phyloP scores from a whole-genome alignment of 2,797 vertebrate species.

The Craterocephalus amniculus region DNA sequence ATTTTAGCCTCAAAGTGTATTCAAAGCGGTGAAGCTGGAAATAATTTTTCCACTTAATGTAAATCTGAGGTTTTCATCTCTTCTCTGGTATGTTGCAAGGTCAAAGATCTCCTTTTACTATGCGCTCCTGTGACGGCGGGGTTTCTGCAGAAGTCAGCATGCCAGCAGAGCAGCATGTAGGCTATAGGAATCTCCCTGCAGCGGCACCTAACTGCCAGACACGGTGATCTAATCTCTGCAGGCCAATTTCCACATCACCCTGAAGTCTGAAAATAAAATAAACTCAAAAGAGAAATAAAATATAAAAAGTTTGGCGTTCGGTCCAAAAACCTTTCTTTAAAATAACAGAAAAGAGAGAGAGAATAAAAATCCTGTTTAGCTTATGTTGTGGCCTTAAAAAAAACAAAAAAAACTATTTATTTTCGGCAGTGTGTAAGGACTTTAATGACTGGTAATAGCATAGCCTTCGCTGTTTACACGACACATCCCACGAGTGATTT shows the following conservation, averaged over 20 bases:
- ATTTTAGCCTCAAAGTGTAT: constrained; percentile 30
- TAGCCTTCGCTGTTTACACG: constrained; percentile 9
- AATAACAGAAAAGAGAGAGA: not conserved
- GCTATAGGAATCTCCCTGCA: constrained; percentile 71
- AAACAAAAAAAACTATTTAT: too few relatives aligned
- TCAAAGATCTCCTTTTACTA: constrained; percentile 85
- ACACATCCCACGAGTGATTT: constrained; percentile 8
- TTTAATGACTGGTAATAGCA: constrained; percentile 17
- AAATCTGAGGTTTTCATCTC: constrained; percentile 62
- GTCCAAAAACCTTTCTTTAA: constrained; percentile 3
- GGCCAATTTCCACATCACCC: constrained; percentile 36
- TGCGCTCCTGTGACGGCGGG: constrained; percentile 68
- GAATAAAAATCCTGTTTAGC: not conserved
- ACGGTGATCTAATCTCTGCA: constrained; percentile 61
- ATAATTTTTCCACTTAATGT: constrained; percentile 40
- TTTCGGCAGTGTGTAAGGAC: constrained; percentile 8
- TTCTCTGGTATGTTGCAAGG: constrained; percentile 76
- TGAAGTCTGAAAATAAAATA: constrained; percentile 38
- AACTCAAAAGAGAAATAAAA: constrained; percentile 17
- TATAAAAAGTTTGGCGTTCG: not conserved
- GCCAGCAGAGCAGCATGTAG: constrained; percentile 62
- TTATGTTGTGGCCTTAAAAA: not conserved
- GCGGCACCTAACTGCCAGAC: constrained; percentile 52
- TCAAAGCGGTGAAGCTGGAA: constrained; percentile 33
- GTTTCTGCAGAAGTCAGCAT: constrained; percentile 82